These are phyloP conservation scores for Drosophila recens DNA, from an alignment of 2,888 invertebrate species.

Conservation along the genomic window DNA sequence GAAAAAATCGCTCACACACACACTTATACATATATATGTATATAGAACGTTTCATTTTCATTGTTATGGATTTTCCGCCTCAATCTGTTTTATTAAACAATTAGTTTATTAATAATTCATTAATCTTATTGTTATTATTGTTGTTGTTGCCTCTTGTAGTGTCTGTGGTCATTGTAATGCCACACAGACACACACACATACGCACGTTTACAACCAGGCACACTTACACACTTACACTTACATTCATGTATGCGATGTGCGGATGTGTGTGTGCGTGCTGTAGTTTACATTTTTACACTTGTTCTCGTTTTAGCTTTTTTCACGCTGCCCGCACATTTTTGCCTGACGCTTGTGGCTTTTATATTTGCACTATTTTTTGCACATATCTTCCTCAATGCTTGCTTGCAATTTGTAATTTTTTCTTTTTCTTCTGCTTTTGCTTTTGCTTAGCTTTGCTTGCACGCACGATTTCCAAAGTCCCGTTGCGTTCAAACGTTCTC, in stretches of 20 bases:
- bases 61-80: constrained; percentile 68
- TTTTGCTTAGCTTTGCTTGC: constrained; percentile 32
- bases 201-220: constrained; percentile 31
- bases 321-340: constrained; percentile 50
- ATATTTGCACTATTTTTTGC: constrained; percentile 59
- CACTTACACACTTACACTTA: constrained; percentile 39
- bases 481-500: constrained; percentile 78
- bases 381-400: constrained; percentile 50
- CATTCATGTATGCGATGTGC: constrained; percentile 34
- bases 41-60: constrained; percentile 28
- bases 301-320: constrained; percentile 55
- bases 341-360: constrained; percentile 55
- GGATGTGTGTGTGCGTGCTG: constrained; percentile 30
- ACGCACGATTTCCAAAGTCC: constrained; percentile 64
- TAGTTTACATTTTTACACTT: constrained; percentile 62
- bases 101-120: constrained; percentile 53
- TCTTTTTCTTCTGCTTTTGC: constrained; percentile 25
- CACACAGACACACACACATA: constrained; percentile 32
- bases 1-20: constrained; percentile 27
- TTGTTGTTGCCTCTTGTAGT: constrained; percentile 38
- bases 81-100: constrained; percentile 64
- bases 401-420: constrained; percentile 46
- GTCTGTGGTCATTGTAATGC: constrained; percentile 66
- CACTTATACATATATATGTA: constrained; percentile 30
- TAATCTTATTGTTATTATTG: constrained; percentile 29